Conservation (phyloP, 2,888 invertebrate genomes). For the Automeris io region DNA sequence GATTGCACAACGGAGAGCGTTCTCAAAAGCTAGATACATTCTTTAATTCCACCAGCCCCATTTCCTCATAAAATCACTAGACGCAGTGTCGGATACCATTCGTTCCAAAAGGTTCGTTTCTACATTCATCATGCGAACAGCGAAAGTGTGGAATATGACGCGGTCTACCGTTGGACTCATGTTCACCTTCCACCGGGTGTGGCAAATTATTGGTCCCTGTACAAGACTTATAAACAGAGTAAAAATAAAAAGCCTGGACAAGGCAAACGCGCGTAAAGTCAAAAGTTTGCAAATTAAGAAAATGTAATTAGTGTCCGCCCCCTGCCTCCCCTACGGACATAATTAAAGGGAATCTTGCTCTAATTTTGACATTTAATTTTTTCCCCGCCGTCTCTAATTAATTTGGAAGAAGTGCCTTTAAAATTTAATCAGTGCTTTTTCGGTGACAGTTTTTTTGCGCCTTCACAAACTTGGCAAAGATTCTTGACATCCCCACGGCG, state of each 20-base stretch:
- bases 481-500: conserved; percentile 46
- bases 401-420: conserved; percentile 66
- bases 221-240: too few relatives aligned
- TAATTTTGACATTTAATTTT: conserved; percentile 76
- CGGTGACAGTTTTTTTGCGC: conserved; percentile 48
- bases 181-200: too few relatives aligned
- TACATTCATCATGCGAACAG: too few relatives aligned
- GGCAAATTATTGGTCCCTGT: too few relatives aligned
- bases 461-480: conserved; percentile 41
- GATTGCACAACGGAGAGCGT: too few relatives aligned
- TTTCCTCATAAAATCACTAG: too few relatives aligned
- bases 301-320: conserved; percentile 65
- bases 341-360: conserved; percentile 74
- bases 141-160: too few relatives aligned
- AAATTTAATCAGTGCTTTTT: conserved; percentile 69
- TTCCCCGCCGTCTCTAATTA: conserved; percentile 67
- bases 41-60: too few relatives aligned
- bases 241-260: conserved; percentile 15
- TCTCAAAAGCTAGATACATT: too few relatives aligned
- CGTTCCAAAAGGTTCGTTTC: too few relatives aligned
- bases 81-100: too few relatives aligned
- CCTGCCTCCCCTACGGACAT: conserved; percentile 41
- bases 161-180: too few relatives aligned
- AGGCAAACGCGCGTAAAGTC: conserved; percentile 27
- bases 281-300: conserved; percentile 74